These are phyloP conservation scores for Philhelius pedissequus DNA, from an alignment of 2,888 invertebrate species.

Conservation along the genomic window DNA sequence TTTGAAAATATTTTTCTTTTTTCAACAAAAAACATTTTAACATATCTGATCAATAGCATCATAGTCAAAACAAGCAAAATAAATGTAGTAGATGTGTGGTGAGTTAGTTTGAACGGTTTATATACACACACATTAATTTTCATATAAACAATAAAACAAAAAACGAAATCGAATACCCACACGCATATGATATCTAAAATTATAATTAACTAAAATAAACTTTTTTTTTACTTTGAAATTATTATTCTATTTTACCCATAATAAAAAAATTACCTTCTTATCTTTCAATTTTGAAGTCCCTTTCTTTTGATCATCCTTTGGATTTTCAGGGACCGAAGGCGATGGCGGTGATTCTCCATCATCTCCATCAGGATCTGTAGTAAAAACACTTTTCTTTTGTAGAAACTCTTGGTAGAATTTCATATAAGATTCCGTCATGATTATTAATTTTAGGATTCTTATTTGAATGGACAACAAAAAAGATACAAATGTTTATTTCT, in stretches of 20 bases:
- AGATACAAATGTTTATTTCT: not conserved
- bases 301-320: not conserved
- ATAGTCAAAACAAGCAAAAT: not conserved
- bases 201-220: not conserved
- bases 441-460: not conserved
- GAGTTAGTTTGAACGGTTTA: conserved; percentile 10
- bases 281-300: not conserved
- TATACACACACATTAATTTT: not conserved
- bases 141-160: not conserved
- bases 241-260: not conserved
- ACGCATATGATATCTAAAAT: not conserved
- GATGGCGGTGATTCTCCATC: not conserved
- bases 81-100: conserved; percentile 37
- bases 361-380: not conserved
- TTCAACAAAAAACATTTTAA: no score
- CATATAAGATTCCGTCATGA: conserved; percentile 70
- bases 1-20: no score
- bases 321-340: not conserved
- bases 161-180: not conserved
- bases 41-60: not conserved
- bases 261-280: not conserved
- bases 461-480: not conserved
- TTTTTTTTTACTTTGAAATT: not conserved
- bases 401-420: conserved; percentile 72
- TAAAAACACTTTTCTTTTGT: conserved; percentile 66